Conservation (phyloP, 2,797 vertebrate species). For the Sebastes minor region DNA sequence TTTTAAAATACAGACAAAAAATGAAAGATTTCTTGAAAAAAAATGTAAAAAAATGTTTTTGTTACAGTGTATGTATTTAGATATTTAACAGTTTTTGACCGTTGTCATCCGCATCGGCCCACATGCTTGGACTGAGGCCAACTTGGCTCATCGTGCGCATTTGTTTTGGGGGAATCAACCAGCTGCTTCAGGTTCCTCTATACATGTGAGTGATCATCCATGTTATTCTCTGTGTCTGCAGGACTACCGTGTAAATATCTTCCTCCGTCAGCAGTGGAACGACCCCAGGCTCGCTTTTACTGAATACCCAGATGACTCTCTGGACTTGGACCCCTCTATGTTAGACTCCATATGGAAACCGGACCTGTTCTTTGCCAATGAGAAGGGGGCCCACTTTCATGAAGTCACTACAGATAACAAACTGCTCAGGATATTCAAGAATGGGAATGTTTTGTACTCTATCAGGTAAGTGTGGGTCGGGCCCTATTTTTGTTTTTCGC, state of each 20-base stretch:
- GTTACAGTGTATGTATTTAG: background rate
- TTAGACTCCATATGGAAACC: conserved; percentile 98
- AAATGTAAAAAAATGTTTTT: too few species aligned
- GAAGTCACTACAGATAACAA: conserved; percentile 98
- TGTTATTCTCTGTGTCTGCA: conserved; percentile 50
- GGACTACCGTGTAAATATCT: conserved; percentile 98
- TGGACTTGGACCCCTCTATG: conserved; percentile 97
- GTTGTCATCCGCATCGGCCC: background rate
- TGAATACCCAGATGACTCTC: conserved; percentile 96
- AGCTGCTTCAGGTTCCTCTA: background rate
- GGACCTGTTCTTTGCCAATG: conserved; percentile 96
- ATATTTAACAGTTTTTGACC: background rate
- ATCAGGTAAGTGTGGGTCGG: conserved; percentile 85
- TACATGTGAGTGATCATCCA: background rate
- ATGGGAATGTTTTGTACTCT: conserved; percentile 95
- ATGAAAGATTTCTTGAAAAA: too few species aligned
- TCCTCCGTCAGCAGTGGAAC: conserved; percentile 97
- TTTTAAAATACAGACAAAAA: too few species aligned
- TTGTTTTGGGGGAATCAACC: background rate
- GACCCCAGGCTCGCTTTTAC: conserved; percentile 93
- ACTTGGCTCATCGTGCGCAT: background rate
- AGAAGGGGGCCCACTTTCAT: conserved; percentile 97
- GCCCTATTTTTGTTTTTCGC: too few species aligned
- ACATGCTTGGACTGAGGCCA: background rate
- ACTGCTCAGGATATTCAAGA: conserved; percentile 95